Conservation (phyloP, 2,797 vertebrate species). For the Sphaeramia orbicularis region DNA sequence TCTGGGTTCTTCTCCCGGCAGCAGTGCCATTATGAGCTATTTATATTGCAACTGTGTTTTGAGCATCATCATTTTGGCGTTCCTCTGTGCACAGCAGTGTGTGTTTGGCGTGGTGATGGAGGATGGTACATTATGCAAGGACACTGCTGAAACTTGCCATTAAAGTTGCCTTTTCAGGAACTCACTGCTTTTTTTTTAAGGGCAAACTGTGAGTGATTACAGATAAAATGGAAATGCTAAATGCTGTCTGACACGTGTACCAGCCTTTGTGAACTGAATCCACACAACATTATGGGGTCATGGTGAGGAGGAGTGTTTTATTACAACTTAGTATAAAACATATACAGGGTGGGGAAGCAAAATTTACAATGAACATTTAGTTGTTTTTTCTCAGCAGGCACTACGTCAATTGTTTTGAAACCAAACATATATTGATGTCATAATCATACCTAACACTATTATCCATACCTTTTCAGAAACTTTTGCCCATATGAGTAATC, state of each 20-base stretch:
- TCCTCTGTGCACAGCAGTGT: constrained; percentile 33
- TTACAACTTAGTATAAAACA: too few species aligned
- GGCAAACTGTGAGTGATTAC: constrained; percentile 12
- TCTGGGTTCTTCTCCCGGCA: constrained; percentile 40
- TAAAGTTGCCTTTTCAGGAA: constrained; percentile 18
- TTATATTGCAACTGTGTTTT: constrained; percentile 38
- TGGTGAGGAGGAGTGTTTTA: too few species aligned
- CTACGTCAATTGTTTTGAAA: too few species aligned
- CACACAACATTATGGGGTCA: not conserved
- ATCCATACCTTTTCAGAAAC: too few species aligned
- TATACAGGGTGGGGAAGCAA: too few species aligned
- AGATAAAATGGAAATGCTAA: constrained; percentile 16
- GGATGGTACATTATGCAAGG: constrained; percentile 39
- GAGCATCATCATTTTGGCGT: constrained; percentile 27
- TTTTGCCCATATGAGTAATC: too few species aligned
- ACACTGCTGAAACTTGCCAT: not conserved
- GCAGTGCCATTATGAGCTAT: constrained; percentile 36
- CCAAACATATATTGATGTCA: too few species aligned
- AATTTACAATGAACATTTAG: too few species aligned
- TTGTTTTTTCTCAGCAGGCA: too few species aligned
- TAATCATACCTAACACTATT: too few species aligned
- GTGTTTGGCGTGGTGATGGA: constrained; percentile 7
- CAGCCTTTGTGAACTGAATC: not conserved
- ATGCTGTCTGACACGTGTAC: not conserved
- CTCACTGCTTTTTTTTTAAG: constrained; percentile 3